Evolutionary conservation across 2,113 vertebrate genomes (phyloP).

Genomic region (Xenus cinereus): DNA sequence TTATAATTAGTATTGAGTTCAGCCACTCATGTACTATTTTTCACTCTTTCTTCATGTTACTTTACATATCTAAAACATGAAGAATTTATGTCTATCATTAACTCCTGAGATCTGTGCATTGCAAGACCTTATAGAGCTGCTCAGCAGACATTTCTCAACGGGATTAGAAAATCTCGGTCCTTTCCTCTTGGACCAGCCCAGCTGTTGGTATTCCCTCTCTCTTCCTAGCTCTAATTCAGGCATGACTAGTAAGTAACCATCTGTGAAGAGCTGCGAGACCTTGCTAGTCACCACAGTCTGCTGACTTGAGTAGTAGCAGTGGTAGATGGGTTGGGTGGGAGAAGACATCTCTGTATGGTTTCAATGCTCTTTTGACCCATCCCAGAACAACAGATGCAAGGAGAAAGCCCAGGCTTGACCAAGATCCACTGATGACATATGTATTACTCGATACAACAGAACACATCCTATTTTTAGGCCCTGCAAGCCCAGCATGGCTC

Average conservation of each 20-base stretch:
- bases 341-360: not conserved
- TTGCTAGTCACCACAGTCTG: not conserved
- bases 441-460: not conserved
- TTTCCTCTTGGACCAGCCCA: not conserved
- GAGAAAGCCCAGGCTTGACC: not conserved
- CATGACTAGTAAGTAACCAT: not conserved
- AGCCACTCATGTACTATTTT: not conserved
- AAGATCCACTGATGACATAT: not conserved
- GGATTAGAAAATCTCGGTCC: not conserved
- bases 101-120: not conserved
- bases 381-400: not conserved
- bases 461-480: not conserved
- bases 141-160: not conserved
- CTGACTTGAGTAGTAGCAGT: not conserved
- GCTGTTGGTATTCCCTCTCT: not conserved
- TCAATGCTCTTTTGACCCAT: not conserved
- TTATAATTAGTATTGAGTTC: too few species aligned
- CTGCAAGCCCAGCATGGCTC: not conserved
- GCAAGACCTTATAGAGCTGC: not conserved
- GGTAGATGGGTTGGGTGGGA: not conserved
- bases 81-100: rapidly evolving
- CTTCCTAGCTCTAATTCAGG: not conserved
- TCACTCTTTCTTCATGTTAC: not conserved
- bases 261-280: not conserved
- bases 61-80: not conserved